Evolutionary conservation across 23 tunicate species (phyloP).

Genomic region (Trididemnum clinides): DNA sequence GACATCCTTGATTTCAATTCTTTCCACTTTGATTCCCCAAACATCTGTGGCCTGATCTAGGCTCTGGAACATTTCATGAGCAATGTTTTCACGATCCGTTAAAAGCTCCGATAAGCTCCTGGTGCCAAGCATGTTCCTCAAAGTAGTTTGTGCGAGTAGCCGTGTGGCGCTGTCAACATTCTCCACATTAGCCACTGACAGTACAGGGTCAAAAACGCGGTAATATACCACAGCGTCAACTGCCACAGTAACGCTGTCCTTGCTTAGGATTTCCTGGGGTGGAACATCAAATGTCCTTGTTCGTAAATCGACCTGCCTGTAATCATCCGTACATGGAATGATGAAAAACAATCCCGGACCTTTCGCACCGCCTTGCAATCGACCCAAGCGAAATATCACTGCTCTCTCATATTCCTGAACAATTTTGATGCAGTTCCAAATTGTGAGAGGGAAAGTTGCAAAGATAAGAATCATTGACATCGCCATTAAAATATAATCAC

Average conservation of each 20-base stretch:
- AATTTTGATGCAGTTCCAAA: conserved; percentile 65
- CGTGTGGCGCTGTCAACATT: conserved; percentile 89
- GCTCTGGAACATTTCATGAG: conserved; percentile 53
- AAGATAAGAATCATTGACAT: conserved; percentile 45
- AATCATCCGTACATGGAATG: conserved; percentile 93
- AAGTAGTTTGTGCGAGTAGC: conserved; percentile 91
- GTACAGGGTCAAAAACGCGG: conserved; percentile 64
- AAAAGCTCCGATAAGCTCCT: conserved; percentile 71
- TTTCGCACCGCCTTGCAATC: conserved; percentile 70
- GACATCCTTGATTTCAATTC: conserved; percentile 94
- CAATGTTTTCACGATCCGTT: conserved; percentile 85
- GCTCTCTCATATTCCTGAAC: conserved; percentile 94
- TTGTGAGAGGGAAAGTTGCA: conserved; percentile 51
- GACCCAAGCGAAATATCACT: conserved; percentile 89
- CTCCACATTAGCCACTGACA: conserved; percentile 71
- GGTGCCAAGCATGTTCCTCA: conserved; percentile 90
- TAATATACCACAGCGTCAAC: conserved; percentile 97
- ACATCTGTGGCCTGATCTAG: conserved; percentile 87
- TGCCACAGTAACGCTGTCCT: conserved; percentile 91
- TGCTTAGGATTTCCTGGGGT: conserved; percentile 91
- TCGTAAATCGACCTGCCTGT: conserved; percentile 74
- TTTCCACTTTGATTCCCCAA: conserved; percentile 94
- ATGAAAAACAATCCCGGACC: conserved; percentile 95
- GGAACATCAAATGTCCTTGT: conserved; percentile 90
- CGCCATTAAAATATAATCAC: conserved; percentile 43